Conservation (phyloP, 2,113 vertebrate species). For the Rhabdomys dilectus region DNA sequence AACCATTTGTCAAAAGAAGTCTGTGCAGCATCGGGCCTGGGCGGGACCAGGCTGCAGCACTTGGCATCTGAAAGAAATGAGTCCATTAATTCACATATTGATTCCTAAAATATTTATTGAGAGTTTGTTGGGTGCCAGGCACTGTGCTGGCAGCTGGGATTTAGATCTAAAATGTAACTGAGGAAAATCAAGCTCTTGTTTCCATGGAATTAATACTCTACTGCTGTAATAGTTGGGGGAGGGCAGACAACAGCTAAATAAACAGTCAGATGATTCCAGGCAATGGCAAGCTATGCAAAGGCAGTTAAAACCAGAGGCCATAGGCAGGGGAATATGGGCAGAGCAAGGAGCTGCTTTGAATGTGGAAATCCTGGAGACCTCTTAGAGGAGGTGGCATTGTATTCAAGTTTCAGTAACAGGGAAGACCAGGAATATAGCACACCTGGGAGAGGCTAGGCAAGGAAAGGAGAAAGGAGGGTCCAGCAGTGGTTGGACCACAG, state of each 20-base stretch:
- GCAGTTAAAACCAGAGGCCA: background rate
- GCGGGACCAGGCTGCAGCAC: conserved; percentile 65
- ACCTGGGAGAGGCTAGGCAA: background rate
- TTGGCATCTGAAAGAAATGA: conserved; percentile 61
- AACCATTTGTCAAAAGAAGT: conserved; percentile 77
- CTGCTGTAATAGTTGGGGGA: background rate
- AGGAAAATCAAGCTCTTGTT: background rate
- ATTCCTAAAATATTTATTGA: conserved; percentile 14
- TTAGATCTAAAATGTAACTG: background rate
- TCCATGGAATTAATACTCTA: background rate
- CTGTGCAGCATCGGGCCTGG: conserved; percentile 32
- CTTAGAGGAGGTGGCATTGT: background rate
- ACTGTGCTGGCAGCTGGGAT: background rate
- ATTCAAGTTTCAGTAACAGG: conserved; percentile 56
- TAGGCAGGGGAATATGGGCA: too few relatives aligned
- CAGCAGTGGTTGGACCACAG: background rate
- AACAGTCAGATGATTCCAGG: background rate
- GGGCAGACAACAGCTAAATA: background rate
- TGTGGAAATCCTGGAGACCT: background rate
- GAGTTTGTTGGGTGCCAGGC: background rate
- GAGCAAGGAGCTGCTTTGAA: background rate
- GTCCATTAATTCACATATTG: conserved; percentile 9
- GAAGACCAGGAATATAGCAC: conserved; percentile 57
- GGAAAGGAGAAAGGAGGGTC: background rate
- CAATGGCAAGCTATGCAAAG: background rate